These are phyloP conservation scores for Australoheros facetus DNA, from an alignment of 2,797 vertebrate genomes.

Conservation along the genomic window DNA sequence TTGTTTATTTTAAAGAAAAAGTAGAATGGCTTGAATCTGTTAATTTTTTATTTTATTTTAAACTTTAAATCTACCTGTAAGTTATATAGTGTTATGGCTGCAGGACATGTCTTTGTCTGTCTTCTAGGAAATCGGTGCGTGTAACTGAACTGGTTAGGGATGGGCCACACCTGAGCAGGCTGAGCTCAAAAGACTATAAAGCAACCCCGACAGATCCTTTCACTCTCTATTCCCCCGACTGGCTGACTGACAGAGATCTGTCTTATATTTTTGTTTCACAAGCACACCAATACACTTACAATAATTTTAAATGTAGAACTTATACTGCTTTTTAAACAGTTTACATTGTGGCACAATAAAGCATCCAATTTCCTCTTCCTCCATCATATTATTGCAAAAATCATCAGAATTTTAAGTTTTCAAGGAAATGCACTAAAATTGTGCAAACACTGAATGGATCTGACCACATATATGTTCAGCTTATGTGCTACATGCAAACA, in stretches of 20 bases:
- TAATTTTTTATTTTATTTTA: neutral
- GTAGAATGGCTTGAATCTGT: neutral
- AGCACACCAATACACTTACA: neutral
- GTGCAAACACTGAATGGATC: neutral
- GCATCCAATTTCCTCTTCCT: neutral
- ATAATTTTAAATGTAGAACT: neutral
- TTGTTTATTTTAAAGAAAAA: neutral
- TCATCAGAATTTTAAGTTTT: neutral
- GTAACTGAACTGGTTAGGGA: neutral
- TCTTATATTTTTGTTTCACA: neutral
- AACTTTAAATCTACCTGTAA: too few relatives aligned
- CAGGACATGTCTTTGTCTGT: neutral
- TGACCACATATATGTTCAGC: neutral
- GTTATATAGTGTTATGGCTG: neutral
- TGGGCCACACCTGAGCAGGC: neutral
- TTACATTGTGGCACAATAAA: neutral
- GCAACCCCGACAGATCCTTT: neutral
- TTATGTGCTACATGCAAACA: neutral
- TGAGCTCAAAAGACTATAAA: neutral
- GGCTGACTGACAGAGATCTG: neutral
- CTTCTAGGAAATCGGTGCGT: neutral
- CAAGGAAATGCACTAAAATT: neutral
- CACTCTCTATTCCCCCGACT: too few relatives aligned
- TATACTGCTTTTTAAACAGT: neutral
- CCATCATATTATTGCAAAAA: too few relatives aligned